These are phyloP conservation scores for Rapana venosa DNA, from an alignment of 2,888 invertebrate genomes.

Conservation along the genomic window DNA sequence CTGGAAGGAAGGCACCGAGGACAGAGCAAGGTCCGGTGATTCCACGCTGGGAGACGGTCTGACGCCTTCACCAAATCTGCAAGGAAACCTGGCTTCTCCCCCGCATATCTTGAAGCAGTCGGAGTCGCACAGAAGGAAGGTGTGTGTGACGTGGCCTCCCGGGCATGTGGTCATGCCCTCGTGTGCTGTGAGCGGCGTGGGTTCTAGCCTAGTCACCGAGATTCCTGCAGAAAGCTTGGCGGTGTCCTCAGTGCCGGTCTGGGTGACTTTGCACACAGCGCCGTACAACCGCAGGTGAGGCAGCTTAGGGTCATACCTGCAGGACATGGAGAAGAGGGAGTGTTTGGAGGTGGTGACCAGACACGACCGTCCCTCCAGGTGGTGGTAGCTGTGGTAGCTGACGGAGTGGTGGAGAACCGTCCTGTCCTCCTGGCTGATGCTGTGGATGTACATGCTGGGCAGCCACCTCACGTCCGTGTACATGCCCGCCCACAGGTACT, in stretches of 20 bases:
- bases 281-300: background rate
- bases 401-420: background rate
- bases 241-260: background rate
- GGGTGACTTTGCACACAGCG: background rate
- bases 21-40: background rate
- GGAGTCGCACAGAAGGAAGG: background rate
- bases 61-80: background rate
- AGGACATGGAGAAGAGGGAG: too few relatives aligned
- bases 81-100: background rate
- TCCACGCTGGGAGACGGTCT: background rate
- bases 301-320: background rate
- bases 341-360: background rate
- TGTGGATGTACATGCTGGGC: background rate
- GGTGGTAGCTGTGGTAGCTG: background rate
- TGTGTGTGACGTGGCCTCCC: background rate
- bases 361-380: background rate
- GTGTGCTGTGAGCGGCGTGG: too few relatives aligned
- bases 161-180: background rate
- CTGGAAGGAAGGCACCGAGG: background rate
- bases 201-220: background rate
- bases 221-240: background rate
- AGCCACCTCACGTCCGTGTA: background rate
- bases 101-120: background rate
- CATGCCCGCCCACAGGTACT: background rate
- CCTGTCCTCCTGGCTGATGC: background rate